These are phyloP conservation scores for Galeruca laticollis DNA, from an alignment of 2,888 invertebrate species.

Conservation along the genomic window DNA sequence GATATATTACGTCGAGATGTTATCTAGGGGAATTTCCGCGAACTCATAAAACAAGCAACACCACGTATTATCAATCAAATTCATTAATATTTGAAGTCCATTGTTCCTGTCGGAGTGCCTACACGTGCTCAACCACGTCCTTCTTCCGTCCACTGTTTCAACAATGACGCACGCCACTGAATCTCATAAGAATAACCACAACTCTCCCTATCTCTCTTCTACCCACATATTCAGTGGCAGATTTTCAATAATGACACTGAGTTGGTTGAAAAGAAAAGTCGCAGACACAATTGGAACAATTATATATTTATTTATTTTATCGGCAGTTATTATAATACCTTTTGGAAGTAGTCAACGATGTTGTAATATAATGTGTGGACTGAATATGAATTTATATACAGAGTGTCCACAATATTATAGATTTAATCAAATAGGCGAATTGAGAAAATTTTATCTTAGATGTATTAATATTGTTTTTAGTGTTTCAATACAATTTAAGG, in stretches of 20 bases:
- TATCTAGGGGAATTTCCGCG: conserved; percentile 47
- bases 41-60: conserved; percentile 43
- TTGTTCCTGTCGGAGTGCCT: conserved; percentile 56
- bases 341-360: too few species aligned
- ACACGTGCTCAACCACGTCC: conserved; percentile 51
- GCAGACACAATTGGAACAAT: too few species aligned
- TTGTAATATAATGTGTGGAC: too few species aligned
- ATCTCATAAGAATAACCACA: conserved; percentile 46
- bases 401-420: neutral
- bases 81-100: conserved; percentile 56
- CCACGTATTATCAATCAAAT: conserved; percentile 47
- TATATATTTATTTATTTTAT: too few species aligned
- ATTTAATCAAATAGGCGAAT: too few species aligned
- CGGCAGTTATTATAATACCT: too few species aligned
- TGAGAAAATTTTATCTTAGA: too few species aligned
- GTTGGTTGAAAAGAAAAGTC: neutral
- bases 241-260: conserved; percentile 27
- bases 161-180: conserved; percentile 50
- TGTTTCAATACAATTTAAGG: too few species aligned
- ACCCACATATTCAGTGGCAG: conserved; percentile 35
- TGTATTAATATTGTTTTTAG: too few species aligned
- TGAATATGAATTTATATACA: neutral
- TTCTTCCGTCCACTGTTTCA: conserved; percentile 44
- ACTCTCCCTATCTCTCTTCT: conserved; percentile 23
- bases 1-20: conserved; percentile 35